A percentile compares a stretch with the other conserved stretches of the same genome.
Conservation (phyloP, 2,113 vertebrate genomes). For the Ellobius talpinus region DNA sequence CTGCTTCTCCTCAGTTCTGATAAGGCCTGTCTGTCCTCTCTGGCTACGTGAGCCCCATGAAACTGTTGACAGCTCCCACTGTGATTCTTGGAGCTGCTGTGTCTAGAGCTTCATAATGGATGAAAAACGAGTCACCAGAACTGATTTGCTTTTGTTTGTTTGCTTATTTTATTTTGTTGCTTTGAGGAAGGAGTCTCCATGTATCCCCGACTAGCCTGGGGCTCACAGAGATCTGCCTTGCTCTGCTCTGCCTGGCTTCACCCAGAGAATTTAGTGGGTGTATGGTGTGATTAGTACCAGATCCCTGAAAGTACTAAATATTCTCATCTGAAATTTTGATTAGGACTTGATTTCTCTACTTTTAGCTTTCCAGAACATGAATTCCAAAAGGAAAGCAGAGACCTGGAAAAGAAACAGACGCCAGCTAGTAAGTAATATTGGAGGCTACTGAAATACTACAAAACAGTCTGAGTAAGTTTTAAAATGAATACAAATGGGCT, state of each 20-base stretch:
- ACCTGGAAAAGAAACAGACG: constrained; percentile 99
- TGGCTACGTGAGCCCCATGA: neutral
- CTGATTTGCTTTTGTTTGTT: neutral
- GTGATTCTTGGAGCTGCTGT: neutral
- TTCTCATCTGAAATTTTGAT: constrained; percentile 7
- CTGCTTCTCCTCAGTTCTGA: neutral
- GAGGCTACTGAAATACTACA: constrained; percentile 36
- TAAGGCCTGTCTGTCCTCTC: neutral
- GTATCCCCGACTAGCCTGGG: neutral
- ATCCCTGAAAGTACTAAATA: neutral
- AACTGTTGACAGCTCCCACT: neutral
- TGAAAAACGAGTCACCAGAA: neutral
- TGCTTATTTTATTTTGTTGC: neutral
- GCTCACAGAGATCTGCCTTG: neutral
- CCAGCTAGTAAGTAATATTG: constrained; percentile 91
- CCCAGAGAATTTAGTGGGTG: neutral
- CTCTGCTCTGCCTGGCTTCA: too few relatives aligned
- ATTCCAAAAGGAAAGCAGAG: constrained; percentile 99
- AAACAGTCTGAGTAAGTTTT: neutral
- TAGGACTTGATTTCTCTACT: constrained; percentile 53
- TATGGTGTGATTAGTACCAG: constrained; percentile 2
- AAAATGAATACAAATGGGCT: neutral
- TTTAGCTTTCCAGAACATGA: constrained; percentile 99
- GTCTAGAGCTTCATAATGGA: neutral
- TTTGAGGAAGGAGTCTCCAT: neutral